phyloP scores from a whole-genome alignment of 2,888 invertebrate species.

The Panopea generosa region DNA sequence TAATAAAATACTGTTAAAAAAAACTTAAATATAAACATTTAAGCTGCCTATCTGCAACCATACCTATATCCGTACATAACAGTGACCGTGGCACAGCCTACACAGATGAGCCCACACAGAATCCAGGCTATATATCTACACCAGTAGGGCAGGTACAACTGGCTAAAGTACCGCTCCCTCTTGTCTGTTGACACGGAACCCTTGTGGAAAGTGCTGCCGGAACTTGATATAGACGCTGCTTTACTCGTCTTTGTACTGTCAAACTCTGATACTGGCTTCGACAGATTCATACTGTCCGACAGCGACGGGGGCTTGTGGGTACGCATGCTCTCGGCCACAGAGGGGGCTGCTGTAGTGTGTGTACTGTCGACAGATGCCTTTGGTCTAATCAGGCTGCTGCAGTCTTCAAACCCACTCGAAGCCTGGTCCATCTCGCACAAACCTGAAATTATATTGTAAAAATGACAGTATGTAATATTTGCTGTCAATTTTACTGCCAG shows the following conservation, averaged over 20 bases:
- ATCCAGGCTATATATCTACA: conserved; percentile 81
- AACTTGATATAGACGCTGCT: conserved; percentile 66
- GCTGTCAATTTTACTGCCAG: too few relatives aligned
- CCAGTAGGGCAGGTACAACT: conserved; percentile 78
- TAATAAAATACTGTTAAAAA: too few relatives aligned
- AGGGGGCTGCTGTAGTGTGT: conserved; percentile 62
- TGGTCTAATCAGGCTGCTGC: conserved; percentile 69
- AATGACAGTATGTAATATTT: neutral
- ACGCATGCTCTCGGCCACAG: conserved; percentile 57
- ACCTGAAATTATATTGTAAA: too few relatives aligned
- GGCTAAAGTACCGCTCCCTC: conserved; percentile 27
- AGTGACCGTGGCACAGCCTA: conserved; percentile 76
- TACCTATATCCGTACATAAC: conserved; percentile 81
- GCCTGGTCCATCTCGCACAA: conserved; percentile 76
- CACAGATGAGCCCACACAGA: conserved; percentile 72
- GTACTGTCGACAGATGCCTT: conserved; percentile 62
- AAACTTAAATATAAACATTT: too few relatives aligned
- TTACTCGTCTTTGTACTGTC: conserved; percentile 59
- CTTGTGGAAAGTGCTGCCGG: conserved; percentile 48
- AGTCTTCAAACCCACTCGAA: conserved; percentile 83
- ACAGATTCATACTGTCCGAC: conserved; percentile 48
- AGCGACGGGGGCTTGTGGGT: conserved; percentile 58
- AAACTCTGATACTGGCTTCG: conserved; percentile 39
- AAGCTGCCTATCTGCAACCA: conserved; percentile 17
- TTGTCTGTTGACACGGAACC: conserved; percentile 54